Percentiles rank a stretch among this genome's conserved stretches.
Conservation (phyloP, 2,888 invertebrate species). For the Polyommatus iphigenia region DNA sequence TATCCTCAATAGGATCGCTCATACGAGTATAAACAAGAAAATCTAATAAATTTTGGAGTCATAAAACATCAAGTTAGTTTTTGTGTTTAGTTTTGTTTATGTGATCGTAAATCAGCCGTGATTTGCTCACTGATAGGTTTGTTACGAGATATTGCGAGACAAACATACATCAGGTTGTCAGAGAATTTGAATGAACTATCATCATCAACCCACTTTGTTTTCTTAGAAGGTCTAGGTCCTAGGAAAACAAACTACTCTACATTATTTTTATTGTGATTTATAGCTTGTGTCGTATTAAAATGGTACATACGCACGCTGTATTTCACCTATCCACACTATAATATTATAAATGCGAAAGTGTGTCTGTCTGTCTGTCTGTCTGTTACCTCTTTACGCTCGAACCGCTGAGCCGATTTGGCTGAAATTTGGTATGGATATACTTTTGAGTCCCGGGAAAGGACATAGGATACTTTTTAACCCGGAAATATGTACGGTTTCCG, state of each 20-base stretch:
- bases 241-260: too few species aligned
- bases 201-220: background rate
- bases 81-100: constrained; percentile 27
- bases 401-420: too few species aligned
- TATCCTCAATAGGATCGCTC: constrained; percentile 14
- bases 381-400: too few species aligned
- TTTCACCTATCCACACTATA: too few species aligned
- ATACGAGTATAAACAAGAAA: constrained; percentile 5
- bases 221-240: background rate
- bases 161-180: constrained; percentile 7
- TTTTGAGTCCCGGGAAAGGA: too few species aligned
- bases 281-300: background rate
- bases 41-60: constrained; percentile 17
- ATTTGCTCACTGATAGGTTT: constrained; percentile 30
- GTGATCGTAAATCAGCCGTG: constrained; percentile 14
- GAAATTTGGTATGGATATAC: too few species aligned
- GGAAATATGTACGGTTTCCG: too few species aligned
- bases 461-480: too few species aligned
- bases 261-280: too few species aligned
- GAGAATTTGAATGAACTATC: background rate
- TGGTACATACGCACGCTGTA: background rate
- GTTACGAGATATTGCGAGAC: constrained; percentile 21
- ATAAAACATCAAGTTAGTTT: constrained; percentile 24
- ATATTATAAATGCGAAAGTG: too few species aligned
- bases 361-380: too few species aligned